These are phyloP conservation scores for Rostratula benghalensis DNA, from an alignment of 2,113 vertebrate genomes.

Conservation along the genomic window DNA sequence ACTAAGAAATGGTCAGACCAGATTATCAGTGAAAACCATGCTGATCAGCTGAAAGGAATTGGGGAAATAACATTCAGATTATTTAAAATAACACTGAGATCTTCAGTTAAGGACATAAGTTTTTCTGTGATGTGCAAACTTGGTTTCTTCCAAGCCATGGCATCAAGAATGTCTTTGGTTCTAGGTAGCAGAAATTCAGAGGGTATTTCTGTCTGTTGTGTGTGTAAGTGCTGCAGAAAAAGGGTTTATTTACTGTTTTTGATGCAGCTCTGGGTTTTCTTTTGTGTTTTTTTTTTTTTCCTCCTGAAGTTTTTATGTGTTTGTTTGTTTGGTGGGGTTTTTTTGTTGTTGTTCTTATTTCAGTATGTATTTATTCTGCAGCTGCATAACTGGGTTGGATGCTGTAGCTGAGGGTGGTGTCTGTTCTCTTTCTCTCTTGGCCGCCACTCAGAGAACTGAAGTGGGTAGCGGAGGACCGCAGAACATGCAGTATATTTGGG, in stretches of 20 bases:
- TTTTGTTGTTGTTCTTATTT: not conserved
- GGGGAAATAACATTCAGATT: not conserved
- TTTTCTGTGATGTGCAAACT: not conserved
- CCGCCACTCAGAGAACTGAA: not conserved
- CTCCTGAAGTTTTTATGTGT: not conserved
- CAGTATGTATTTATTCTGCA: not conserved
- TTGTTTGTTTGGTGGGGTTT: not conserved
- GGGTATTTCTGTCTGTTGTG: not conserved
- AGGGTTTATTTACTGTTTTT: not conserved
- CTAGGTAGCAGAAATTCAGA: not conserved
- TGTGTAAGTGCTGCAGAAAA: not conserved
- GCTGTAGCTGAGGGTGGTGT: not conserved
- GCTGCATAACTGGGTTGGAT: not conserved
- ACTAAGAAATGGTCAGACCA: not conserved
- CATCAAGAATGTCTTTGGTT: not conserved
- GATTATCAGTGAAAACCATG: not conserved
- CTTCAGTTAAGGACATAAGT: not conserved
- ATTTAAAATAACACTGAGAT: not conserved
- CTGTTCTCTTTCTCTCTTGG: not conserved
- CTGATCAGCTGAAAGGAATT: not conserved
- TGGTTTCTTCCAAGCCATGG: not conserved
- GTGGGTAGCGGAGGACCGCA: not conserved
- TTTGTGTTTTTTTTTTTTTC: not conserved
- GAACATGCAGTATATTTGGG: not conserved
- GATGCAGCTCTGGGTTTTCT: not conserved